Evolutionary conservation across 2,113 vertebrate genomes (phyloP).

Genomic region (Dendropsophus ebraccatus): DNA sequence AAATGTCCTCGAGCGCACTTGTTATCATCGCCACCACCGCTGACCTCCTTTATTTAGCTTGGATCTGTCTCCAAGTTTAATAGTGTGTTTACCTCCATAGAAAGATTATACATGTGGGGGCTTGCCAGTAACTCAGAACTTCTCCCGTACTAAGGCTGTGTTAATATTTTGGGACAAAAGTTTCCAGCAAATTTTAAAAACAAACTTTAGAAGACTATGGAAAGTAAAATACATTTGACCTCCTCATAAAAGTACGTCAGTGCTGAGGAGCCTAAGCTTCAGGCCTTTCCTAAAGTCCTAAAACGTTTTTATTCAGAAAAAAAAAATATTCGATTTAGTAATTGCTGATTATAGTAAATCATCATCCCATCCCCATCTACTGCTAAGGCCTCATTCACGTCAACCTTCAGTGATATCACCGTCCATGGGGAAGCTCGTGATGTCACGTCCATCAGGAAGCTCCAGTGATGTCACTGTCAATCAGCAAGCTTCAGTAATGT

Average conservation of each 20-base stretch:
- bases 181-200: slow-evolving; percentile 14
- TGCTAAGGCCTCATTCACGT: no score
- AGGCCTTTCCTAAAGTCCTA: no score
- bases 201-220: not conserved
- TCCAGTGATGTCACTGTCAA: no score
- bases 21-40: not conserved
- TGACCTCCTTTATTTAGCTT: slow-evolving; percentile 26
- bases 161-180: slow-evolving; percentile 26
- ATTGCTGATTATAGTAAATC: no score
- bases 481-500: no score
- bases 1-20: slow-evolving; percentile 10
- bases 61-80: slow-evolving; percentile 25
- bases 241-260: not conserved
- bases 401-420: no score
- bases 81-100: slow-evolving; percentile 34
- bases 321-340: no score
- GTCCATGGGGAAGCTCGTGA: no score
- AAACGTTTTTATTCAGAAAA: no score
- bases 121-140: not conserved
- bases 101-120: slow-evolving; percentile 8
- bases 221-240: not conserved
- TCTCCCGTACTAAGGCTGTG: slow-evolving; percentile 9
- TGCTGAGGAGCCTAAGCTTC: not conserved
- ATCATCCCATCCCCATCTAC: no score
- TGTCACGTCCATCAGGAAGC: no score